Conservation (phyloP, 2,888 invertebrate species). For the Drosophila niveifrons region DNA sequence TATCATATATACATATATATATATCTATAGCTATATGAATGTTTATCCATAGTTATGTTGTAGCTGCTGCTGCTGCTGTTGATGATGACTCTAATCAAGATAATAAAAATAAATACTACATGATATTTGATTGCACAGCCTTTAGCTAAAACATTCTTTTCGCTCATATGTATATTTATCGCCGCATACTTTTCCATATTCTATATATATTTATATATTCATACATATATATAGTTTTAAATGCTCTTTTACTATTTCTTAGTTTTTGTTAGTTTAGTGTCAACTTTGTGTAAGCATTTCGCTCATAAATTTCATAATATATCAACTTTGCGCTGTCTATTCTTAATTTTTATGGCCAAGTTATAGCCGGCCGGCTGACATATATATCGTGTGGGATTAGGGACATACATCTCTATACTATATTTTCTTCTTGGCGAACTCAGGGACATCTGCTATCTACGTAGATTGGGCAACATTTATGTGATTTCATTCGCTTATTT, state of each 20-base stretch:
- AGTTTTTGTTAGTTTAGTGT: slow-evolving; percentile 14
- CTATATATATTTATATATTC: slow-evolving; percentile 24
- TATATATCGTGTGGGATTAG: slow-evolving; percentile 49
- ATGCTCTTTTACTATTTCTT: slow-evolving; percentile 24
- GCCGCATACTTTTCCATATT: slow-evolving; percentile 30
- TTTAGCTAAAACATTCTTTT: slow-evolving; percentile 42
- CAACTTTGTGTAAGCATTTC: slow-evolving; percentile 42
- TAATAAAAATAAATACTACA: slow-evolving; percentile 73
- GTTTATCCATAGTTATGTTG: slow-evolving; percentile 14
- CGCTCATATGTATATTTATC: slow-evolving; percentile 45
- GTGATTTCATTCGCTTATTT: not conserved
- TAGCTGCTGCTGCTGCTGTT: slow-evolving; percentile 13
- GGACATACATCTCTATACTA: not conserved
- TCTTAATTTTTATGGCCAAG: slow-evolving; percentile 45
- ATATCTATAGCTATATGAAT: slow-evolving; percentile 1
- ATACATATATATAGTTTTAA: slow-evolving; percentile 17
- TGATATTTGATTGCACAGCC: slow-evolving; percentile 44
- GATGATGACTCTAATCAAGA: slow-evolving; percentile 72
- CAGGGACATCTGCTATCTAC: not conserved
- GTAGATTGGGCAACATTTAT: slow-evolving; percentile 3
- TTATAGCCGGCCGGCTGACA: slow-evolving; percentile 43
- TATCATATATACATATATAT: slow-evolving; percentile 42
- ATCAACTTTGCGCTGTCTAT: slow-evolving; percentile 35
- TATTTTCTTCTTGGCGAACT: not conserved
- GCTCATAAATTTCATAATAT: slow-evolving; percentile 51